A percentile compares a stretch with the other conserved stretches of the same genome.
These are phyloP conservation scores for Syngnathus scovelli DNA, from an alignment of 2,113 vertebrate genomes.

Conservation along the genomic window DNA sequence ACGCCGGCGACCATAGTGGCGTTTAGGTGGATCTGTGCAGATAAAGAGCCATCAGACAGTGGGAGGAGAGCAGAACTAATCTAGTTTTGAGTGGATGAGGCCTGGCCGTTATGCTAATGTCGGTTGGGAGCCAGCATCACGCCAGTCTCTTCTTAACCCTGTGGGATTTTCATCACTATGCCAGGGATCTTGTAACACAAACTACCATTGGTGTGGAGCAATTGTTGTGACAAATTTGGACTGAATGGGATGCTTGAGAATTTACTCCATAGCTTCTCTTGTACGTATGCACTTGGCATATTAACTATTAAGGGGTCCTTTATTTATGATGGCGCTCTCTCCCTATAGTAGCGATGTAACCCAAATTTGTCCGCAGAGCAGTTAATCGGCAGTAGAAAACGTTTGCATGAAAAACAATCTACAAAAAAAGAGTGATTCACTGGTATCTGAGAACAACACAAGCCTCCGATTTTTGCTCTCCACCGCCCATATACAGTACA, in stretches of 20 bases:
- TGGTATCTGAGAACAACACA: neutral
- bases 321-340: neutral
- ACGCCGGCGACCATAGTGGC: constrained; percentile 49
- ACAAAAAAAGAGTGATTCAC: too few relatives aligned
- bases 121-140: constrained; percentile 57
- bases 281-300: constrained; percentile 11
- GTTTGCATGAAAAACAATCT: neutral
- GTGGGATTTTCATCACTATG: constrained; percentile 59
- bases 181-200: constrained; percentile 49
- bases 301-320: constrained; percentile 11
- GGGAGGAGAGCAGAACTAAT: constrained; percentile 72
- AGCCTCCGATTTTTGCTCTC: constrained; percentile 37
- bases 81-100: constrained; percentile 59
- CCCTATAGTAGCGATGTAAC: neutral
- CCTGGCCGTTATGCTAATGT: constrained; percentile 66
- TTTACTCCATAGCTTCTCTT: constrained; percentile 21
- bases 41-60: constrained; percentile 70
- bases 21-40: constrained; percentile 54
- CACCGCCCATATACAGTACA: constrained; percentile 33
- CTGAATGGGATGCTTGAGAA: constrained; percentile 44
- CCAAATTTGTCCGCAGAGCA: neutral
- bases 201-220: constrained; percentile 42
- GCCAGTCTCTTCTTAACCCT: constrained; percentile 44
- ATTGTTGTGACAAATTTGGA: constrained; percentile 43
- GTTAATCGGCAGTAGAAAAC: neutral